Evolutionary conservation across 2,797 vertebrate genomes (phyloP).

Genomic region (Ambastaia sidthimunki): DNA sequence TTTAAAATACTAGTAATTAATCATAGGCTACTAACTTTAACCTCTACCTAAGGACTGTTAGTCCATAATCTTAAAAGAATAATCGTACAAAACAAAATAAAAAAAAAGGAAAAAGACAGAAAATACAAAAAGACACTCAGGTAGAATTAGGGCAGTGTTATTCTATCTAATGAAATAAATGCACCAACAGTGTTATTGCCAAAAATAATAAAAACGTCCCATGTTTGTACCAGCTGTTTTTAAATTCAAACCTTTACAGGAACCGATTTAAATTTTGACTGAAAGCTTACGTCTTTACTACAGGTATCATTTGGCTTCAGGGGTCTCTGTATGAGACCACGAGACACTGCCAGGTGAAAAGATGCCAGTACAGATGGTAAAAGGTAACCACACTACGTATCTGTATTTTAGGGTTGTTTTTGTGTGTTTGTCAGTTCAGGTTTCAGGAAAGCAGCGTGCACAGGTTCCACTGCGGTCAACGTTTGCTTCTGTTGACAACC

Average conservation of each 20-base stretch:
- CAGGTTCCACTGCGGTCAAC: conserved; percentile 29
- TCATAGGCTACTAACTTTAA: conserved; percentile 63
- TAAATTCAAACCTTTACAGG: conserved; percentile 17
- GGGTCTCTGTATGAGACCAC: conserved; percentile 35
- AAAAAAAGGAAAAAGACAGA: conserved; percentile 36
- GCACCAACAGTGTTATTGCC: conserved; percentile 62
- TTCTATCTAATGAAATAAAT: conserved; percentile 28
- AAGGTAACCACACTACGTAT: conserved; percentile 44
- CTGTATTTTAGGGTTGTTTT: conserved; percentile 6
- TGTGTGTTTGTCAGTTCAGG: background rate
- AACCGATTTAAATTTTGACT: conserved; percentile 32
- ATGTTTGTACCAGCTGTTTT: conserved; percentile 29
- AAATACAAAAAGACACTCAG: conserved; percentile 61
- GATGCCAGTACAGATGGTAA: conserved; percentile 26
- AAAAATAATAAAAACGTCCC: conserved; percentile 56
- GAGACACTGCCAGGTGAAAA: conserved; percentile 53
- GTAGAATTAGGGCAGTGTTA: conserved; percentile 61
- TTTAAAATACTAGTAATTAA: conserved; percentile 56
- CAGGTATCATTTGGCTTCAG: conserved; percentile 41
- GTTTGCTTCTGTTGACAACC: conserved; percentile 11
- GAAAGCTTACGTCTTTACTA: conserved; percentile 24
- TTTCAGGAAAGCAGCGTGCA: conserved; percentile 19
- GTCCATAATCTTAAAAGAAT: conserved; percentile 49
- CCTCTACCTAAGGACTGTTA: conserved; percentile 55
- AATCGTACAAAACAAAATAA: conserved; percentile 6